These are phyloP conservation scores for Gallinago media DNA, from an alignment of 2,113 vertebrate species.

Conservation along the genomic window DNA sequence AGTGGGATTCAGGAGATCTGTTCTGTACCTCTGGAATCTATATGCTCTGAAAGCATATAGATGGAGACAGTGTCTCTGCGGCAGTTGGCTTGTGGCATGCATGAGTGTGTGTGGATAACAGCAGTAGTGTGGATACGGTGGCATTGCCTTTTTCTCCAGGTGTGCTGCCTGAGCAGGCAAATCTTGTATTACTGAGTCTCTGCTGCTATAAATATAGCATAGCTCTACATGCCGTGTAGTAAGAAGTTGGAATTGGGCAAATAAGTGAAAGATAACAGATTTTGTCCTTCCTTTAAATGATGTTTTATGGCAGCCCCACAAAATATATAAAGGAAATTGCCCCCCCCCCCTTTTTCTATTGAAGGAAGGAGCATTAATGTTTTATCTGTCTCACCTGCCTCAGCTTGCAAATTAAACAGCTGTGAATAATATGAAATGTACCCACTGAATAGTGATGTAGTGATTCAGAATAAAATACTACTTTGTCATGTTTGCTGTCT, in stretches of 20 bases:
- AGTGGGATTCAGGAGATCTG: background rate
- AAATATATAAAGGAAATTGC: background rate
- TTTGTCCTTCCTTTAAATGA: background rate
- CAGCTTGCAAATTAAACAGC: background rate
- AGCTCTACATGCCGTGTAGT: background rate
- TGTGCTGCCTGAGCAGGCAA: background rate
- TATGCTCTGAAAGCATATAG: background rate
- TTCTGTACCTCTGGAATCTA: background rate
- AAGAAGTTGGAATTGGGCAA: background rate
- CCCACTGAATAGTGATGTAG: background rate
- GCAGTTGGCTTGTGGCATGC: background rate
- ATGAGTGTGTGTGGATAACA: fast-evolving
- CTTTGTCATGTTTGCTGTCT: background rate
- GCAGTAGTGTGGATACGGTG: background rate
- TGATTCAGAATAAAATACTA: background rate
- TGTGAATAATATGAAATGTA: background rate
- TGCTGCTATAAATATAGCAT: background rate
- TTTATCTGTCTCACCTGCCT: background rate
- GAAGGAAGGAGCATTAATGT: background rate
- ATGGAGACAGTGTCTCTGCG: background rate
- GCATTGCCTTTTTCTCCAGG: background rate
- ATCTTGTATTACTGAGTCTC: background rate
- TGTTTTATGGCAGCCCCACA: background rate
- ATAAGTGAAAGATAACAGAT: background rate
- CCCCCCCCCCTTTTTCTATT: background rate